Evolutionary conservation across 2,888 invertebrate species (phyloP), one percentile per base, ranked within the genome.

Genomic region (Eupithecia subfuscata): DNA sequence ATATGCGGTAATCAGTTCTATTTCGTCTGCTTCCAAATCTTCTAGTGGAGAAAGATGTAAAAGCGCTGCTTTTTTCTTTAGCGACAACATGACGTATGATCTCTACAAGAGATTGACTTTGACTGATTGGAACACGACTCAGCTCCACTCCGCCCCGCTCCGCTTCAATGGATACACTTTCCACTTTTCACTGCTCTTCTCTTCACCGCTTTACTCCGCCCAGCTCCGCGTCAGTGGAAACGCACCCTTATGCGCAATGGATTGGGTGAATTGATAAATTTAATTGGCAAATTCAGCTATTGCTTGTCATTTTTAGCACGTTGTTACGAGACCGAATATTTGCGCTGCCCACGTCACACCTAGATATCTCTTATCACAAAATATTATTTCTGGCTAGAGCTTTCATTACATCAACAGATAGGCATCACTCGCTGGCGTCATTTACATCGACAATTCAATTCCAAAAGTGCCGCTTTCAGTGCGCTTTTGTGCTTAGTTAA

Each of bases 401-500:
- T 56, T 56, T 56, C 56, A 56, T 56, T 56, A 22, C 22, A 12
- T 56, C 56, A 56, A 56, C 22, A 56, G 56, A 56, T 56, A 56
- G 56, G 22, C 56, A 56, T 56, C 56, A 56, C 22, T 56, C 22
- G 22, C 22, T 12, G 56, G 12, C 56, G 56, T 22, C 56, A 12
- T 12, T 56, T 56, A 56, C 22, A 22, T 12, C 22, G 56, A 22
- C 56, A 22, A 56, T 22, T 56, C 56, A 56, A 56, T 56, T 56
- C 4, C 56, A 12, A 22, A 22, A 56, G 56, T 56, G 56, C 56
- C 22, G 11, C 56, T 22, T 22, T 56, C 22, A 22, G 22, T 56
- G 30, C 3, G 30, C 30, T 30, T 56, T 56, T 22, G 56, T 22
- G 12, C 22, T 56, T 22, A 22, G 4, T 22, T 56, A 12, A 56